Percentiles rank a stretch among this genome's conserved stretches.
These are phyloP conservation scores for Silurus asotus DNA, from an alignment of 2,113 vertebrate genomes.

Conservation along the genomic window DNA sequence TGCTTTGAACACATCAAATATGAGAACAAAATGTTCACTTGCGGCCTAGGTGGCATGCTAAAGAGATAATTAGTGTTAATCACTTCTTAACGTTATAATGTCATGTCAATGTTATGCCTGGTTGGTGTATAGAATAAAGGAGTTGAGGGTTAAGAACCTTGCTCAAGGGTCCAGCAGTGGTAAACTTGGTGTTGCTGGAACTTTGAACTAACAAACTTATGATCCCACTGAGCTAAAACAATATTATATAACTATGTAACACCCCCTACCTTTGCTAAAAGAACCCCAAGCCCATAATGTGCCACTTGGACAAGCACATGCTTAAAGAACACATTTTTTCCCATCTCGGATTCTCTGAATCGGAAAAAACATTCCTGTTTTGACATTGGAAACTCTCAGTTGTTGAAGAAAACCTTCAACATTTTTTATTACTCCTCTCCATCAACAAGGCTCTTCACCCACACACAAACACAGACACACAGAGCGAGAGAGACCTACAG, in stretches of 20 bases:
- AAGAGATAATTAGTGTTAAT: too few species aligned
- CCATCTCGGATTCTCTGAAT: background rate
- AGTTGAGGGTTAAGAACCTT: too few species aligned
- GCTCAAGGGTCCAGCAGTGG: too few species aligned
- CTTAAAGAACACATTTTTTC: background rate
- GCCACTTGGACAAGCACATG: background rate
- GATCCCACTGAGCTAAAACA: too few species aligned
- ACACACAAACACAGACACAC: slow-evolving; percentile 18
- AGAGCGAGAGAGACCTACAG: background rate
- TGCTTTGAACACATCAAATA: too few species aligned
- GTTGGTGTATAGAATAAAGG: too few species aligned
- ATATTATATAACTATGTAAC: background rate
- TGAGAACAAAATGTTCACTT: too few species aligned
- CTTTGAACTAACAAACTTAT: too few species aligned
- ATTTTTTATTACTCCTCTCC: background rate
- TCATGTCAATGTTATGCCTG: too few species aligned
- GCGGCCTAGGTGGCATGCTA: too few species aligned
- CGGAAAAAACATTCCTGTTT: background rate
- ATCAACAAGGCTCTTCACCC: slow-evolving; percentile 1
- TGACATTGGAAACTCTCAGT: background rate
- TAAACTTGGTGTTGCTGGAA: too few species aligned
- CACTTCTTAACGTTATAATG: too few species aligned
- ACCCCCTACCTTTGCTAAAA: background rate
- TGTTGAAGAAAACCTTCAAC: background rate
- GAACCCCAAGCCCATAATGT: background rate